Base-by-base conservation (phyloP, 2,888 invertebrate genomes). In the Tinea pellionella region DNA sequence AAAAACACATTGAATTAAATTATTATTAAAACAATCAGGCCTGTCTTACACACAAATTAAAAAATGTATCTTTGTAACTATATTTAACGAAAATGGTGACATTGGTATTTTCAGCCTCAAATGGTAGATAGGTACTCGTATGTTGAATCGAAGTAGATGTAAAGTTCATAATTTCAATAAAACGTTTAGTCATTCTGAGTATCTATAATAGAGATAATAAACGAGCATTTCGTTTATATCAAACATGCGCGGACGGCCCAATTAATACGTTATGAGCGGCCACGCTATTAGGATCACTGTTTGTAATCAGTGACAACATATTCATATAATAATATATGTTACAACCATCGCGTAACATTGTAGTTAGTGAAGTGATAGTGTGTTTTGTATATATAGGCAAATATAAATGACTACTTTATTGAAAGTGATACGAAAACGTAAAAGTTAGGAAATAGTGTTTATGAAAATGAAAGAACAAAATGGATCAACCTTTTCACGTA, bases 201-300 rank as follows among this genome's bases (percentile, higher is more conserved):
- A 24, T 47, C 16, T 47, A 24, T 24, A 53, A 24, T 12, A 53
- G 37, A 47, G 19, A 53, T 53, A 19, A 24, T 53, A 12, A 53
- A 53, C 4, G 16, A 47, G 13, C 19, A 53, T 53, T 53, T 53
- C 2, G 53, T 53, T 53, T 53, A 53, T 53, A 53, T 53, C 53
- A 53, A 53, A 24, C 16, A 53, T 53, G 53, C 53, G 53, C 24
- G 53, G 12, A 19, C 53, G 18, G 16, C 12, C 18, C 53, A 53
- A 53, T 53, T 53, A 53, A 53, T 24, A 16, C 51, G 51, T 18
- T 53, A 9, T 18, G 53, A 53, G 53, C 18, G n/a, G 18, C n/a
- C 53, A 12, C 19, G 24, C 53, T 24, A 47, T 47, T 47, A 16
- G 13, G 47, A 16, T 15, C 47, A 47, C 15, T 47, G n/a, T 47